A percentile compares a stretch with the other conserved stretches of the same genome.
Conservation (phyloP, 2,113 vertebrate species). For the Pholis gunnellus region DNA sequence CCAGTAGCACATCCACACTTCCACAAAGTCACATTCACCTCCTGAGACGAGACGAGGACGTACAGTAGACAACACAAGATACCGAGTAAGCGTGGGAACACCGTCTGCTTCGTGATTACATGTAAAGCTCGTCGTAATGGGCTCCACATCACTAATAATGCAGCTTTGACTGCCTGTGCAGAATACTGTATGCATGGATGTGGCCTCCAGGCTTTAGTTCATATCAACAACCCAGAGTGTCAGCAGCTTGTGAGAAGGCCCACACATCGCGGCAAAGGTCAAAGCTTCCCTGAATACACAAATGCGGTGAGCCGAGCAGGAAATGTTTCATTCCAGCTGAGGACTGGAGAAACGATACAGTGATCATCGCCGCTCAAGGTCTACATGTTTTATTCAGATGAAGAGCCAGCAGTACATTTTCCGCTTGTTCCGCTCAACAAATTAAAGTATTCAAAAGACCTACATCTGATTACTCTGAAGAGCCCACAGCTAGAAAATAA, state of each 20-base stretch:
- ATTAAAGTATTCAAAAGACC: conserved; percentile 15
- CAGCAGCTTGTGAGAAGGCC: conserved; percentile 39
- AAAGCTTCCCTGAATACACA: conserved; percentile 36
- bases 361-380: conserved; percentile 17
- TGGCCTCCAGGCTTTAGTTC: conserved; percentile 15
- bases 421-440: conserved; percentile 16
- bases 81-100: conserved; percentile 10
- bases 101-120: conserved; percentile 6
- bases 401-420: conserved; percentile 7
- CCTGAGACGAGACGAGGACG: conserved; percentile 19
- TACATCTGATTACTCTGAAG: conserved; percentile 10
- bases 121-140: conserved; percentile 26
- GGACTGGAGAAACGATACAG: conserved; percentile 20
- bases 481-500: conserved; percentile 13
- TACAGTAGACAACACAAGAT: conserved; percentile 2
- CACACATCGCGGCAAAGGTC: conserved; percentile 50
- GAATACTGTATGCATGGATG: neutral
- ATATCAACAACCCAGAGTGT: conserved; percentile 43
- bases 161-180: conserved; percentile 14
- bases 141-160: conserved; percentile 12
- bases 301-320: conserved; percentile 12
- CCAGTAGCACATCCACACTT: conserved; percentile 26
- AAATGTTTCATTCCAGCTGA: conserved; percentile 42
- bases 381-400: conserved; percentile 8
- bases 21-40: conserved; percentile 42